Base-by-base conservation (phyloP, 2,797 vertebrate genomes). In the Smutsia gigantea region DNA sequence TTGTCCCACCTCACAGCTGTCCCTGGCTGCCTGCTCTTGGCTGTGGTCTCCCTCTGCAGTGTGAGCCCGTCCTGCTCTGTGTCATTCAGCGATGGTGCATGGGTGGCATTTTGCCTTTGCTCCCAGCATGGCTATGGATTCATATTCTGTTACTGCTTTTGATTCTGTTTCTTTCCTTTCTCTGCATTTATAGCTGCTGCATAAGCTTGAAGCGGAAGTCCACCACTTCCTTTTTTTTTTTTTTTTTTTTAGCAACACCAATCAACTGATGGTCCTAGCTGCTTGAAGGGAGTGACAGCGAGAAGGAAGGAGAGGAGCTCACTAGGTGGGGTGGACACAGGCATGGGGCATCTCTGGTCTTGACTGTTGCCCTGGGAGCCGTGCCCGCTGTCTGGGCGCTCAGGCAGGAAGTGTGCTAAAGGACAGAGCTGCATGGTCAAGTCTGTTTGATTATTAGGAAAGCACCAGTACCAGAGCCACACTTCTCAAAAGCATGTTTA, bases 141-240 rank as follows among this genome's bases (percentile, higher is more conserved):
- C 31, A 7, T 55, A 46, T 63, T 83, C n/a, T 46, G 13, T 10
- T 9, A 0, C 29, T 12, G 53, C 12, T 49, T 59, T 64, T 71
- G 7, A 15, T 51, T n/a, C 29, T 39, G 11, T 13, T 34, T 92
- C 81, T 78, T 69, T 86, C 25, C 82, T 34, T 78, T 71, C 75
- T 92, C 17, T 81, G 39, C 34, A 10, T 71, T 42, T 34, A 31
- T 64, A 55, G 82, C 27, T 18, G 25, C 87, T 19, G 37, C 14
- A 3, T 9, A 9, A 1, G 66, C 64, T 49, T n/a, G 49, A 71
- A 85, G 94, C 42, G 31, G 88, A 94, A 90, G 92, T 84, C 93
- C 46, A 31, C 82, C 79, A 82, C 96, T 97, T 96, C 97, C 96
- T 94, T 87, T 74, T 78, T 68, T 68, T 39, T 71, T 72, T 68